Conservation (phyloP, 2,888 invertebrate species). For the Lycia hirtaria region DNA sequence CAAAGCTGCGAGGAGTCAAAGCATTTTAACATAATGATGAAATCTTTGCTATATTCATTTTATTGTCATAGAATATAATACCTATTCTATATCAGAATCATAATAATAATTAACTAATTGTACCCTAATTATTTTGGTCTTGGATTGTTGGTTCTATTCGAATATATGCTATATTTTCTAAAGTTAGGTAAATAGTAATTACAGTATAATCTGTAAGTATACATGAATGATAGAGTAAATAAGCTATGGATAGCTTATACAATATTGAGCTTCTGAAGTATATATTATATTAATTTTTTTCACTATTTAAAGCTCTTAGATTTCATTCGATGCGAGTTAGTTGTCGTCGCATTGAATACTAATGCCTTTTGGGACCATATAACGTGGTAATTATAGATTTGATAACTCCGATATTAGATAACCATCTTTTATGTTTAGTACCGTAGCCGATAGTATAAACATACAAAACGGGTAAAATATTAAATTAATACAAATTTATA, state of each 20-base stretch:
- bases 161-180: slow-evolving; percentile 49
- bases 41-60: slow-evolving; percentile 46
- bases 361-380: slow-evolving; percentile 53
- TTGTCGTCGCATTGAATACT: slow-evolving; percentile 73
- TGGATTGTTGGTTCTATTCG: slow-evolving; percentile 56
- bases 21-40: slow-evolving; percentile 31
- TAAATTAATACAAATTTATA: slow-evolving; percentile 28
- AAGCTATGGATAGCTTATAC: slow-evolving; percentile 81
- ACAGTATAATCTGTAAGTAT: slow-evolving; percentile 64
- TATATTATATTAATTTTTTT: slow-evolving; percentile 79
- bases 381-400: slow-evolving; percentile 28
- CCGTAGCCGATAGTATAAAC: slow-evolving; percentile 6
- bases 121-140: slow-evolving; percentile 63
- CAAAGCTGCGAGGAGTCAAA: slow-evolving; percentile 19
- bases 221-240: slow-evolving; percentile 73
- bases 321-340: slow-evolving; percentile 77
- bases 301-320: slow-evolving; percentile 86
- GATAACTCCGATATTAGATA: slow-evolving; percentile 5
- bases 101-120: slow-evolving; percentile 22
- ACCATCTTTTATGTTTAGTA: slow-evolving; percentile 24
- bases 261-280: slow-evolving; percentile 83
- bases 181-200: slow-evolving; percentile 51
- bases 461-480: slow-evolving; percentile 24
- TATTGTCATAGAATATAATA: slow-evolving; percentile 57
- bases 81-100: slow-evolving; percentile 29